Evolutionary conservation across 2,797 vertebrate genomes (phyloP).

Genomic region (Cyclura pinguis): DNA sequence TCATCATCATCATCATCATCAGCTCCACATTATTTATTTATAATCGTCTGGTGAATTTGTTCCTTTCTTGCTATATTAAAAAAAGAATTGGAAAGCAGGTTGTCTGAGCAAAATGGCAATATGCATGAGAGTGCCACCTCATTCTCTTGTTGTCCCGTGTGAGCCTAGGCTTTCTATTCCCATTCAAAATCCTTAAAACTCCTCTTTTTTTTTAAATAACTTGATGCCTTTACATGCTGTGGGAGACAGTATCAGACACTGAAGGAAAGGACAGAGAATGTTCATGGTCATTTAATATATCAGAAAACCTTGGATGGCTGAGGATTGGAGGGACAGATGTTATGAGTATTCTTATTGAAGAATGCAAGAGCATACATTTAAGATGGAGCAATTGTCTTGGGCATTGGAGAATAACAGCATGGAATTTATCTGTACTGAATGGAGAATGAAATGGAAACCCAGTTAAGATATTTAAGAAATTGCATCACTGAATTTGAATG

Average conservation of each 20-base stretch:
- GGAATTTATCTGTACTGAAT: not conserved
- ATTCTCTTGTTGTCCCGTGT: not conserved
- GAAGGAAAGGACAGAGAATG: no score
- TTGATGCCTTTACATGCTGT: not conserved
- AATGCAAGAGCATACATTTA: not conserved
- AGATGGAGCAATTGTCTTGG: not conserved
- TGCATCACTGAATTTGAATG: not conserved
- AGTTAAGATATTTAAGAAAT: not conserved
- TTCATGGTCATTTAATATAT: not conserved
- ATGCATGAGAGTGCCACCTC: not conserved
- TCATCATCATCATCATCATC: not conserved
- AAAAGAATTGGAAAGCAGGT: not conserved
- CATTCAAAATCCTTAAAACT: slow-evolving; percentile 13
- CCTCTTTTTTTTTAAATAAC: not conserved
- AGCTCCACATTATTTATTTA: not conserved
- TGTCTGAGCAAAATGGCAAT: not conserved
- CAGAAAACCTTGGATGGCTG: not conserved
- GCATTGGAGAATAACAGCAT: not conserved
- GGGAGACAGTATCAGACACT: no score
- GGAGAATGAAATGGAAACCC: not conserved
- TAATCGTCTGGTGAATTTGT: not conserved
- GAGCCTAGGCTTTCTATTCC: not conserved
- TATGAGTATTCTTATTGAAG: no score
- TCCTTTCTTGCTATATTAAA: not conserved
- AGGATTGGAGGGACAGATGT: not conserved